phyloP scores from a whole-genome alignment of 2,113 vertebrate species.

The Protobothrops mucrosquamatus region DNA sequence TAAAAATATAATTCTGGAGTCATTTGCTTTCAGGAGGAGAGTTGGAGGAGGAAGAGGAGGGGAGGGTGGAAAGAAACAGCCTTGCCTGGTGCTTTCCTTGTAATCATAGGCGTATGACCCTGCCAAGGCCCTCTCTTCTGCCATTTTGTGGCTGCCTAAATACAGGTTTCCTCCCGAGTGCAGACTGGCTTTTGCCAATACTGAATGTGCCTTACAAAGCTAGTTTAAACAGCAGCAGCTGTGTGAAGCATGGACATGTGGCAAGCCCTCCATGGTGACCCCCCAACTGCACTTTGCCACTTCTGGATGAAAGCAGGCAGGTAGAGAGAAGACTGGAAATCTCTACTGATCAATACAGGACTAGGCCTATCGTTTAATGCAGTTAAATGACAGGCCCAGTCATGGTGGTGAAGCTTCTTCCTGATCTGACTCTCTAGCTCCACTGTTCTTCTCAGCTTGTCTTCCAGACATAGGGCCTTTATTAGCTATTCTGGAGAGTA shows the following conservation, averaged over 20 bases:
- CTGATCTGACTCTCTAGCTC: background rate
- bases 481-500: background rate
- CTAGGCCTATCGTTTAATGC: background rate
- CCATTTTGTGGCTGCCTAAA: conserved; percentile 30
- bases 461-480: background rate
- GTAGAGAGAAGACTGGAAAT: background rate
- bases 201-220: conserved; percentile 1
- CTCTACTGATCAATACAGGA: background rate
- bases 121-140: conserved; percentile 17
- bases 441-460: background rate
- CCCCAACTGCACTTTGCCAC: background rate
- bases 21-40: conserved; percentile 1
- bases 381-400: background rate
- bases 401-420: background rate
- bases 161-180: background rate
- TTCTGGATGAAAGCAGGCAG: background rate
- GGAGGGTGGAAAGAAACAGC: background rate
- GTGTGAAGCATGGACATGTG: conserved; percentile 17
- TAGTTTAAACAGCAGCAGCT: conserved; percentile 13
- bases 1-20: background rate
- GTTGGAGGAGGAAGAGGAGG: background rate
- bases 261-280: background rate
- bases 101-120: conserved; percentile 18
- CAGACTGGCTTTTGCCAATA: background rate
- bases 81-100: conserved; percentile 5